These are phyloP conservation scores for Microcebus jonahi DNA, from an alignment of 2,113 vertebrate genomes.

Conservation along the genomic window DNA sequence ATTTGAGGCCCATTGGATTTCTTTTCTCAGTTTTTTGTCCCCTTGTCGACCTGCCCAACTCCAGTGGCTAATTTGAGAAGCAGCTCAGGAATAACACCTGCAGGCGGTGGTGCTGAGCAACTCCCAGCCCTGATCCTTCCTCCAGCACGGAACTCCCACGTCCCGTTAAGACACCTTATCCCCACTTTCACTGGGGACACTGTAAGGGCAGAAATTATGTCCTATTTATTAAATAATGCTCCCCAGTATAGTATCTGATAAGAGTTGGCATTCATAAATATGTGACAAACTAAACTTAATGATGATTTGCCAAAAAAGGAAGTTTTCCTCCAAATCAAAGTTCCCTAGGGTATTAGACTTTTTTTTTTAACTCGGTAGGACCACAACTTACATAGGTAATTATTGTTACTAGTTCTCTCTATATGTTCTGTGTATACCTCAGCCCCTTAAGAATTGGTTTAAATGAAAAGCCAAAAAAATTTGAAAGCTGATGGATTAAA, in stretches of 20 bases:
- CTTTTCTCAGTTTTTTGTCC: neutral
- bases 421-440: neutral
- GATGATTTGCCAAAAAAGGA: neutral
- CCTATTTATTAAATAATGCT: neutral
- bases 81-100: neutral
- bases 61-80: neutral
- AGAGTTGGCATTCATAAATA: neutral
- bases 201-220: neutral
- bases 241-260: neutral
- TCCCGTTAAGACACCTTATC: neutral
- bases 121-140: too few species aligned
- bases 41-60: neutral
- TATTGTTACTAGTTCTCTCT: neutral
- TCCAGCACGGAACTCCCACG: neutral
- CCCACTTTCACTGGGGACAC: neutral
- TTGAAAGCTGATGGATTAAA: conserved; percentile 23
- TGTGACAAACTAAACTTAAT: neutral
- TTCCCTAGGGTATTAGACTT: neutral
- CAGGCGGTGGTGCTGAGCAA: neutral
- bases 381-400: neutral
- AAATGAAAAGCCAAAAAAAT: conserved; percentile 42
- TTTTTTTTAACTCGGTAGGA: neutral
- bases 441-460: neutral
- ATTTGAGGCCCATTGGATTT: neutral
- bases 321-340: neutral